Evolutionary conservation across 64 coral and sea anemone genomes (phyloP).

Genomic region (Actinia tenebrosa): DNA sequence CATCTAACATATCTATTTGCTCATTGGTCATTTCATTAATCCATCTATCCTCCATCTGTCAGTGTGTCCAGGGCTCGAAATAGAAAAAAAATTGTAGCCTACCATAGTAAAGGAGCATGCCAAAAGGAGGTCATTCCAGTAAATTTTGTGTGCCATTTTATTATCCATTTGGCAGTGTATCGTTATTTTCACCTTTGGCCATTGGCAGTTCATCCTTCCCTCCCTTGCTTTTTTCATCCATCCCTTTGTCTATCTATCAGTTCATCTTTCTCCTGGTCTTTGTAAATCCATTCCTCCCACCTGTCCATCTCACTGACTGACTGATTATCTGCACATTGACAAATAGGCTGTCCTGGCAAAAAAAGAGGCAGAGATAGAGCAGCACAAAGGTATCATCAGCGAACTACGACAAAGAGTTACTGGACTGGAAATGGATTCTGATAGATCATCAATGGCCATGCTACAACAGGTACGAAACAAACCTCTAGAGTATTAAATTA

Average conservation of each 20-base stretch:
- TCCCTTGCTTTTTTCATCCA: not conserved
- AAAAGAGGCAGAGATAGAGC: constrained; percentile 70
- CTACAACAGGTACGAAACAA: constrained; percentile 47
- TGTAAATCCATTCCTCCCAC: not conserved
- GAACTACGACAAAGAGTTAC: constrained; percentile 47
- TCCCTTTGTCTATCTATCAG: not conserved
- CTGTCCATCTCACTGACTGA: not conserved
- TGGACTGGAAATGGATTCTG: constrained; percentile 73
- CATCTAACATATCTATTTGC: not conserved
- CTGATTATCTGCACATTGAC: not conserved
- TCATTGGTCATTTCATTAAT: too few species aligned
- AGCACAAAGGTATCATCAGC: constrained; percentile 47
- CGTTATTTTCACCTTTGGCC: too few species aligned
- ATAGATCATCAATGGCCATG: constrained; percentile 73
- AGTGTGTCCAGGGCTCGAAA: too few species aligned
- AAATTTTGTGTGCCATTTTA: too few species aligned
- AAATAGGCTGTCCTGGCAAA: constrained; percentile 53
- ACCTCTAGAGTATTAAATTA: too few species aligned
- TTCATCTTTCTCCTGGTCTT: not conserved
- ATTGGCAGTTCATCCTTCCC: too few species aligned
- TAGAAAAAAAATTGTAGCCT: too few species aligned
- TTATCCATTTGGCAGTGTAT: too few species aligned
- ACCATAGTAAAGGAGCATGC: too few species aligned
- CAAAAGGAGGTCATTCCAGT: too few species aligned
- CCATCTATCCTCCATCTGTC: too few species aligned